A percentile compares a stretch with the other conserved stretches of the same genome.
These are phyloP conservation scores for Lasioglossum figueresi DNA, from an alignment of 2,888 invertebrate genomes.

Conservation along the genomic window DNA sequence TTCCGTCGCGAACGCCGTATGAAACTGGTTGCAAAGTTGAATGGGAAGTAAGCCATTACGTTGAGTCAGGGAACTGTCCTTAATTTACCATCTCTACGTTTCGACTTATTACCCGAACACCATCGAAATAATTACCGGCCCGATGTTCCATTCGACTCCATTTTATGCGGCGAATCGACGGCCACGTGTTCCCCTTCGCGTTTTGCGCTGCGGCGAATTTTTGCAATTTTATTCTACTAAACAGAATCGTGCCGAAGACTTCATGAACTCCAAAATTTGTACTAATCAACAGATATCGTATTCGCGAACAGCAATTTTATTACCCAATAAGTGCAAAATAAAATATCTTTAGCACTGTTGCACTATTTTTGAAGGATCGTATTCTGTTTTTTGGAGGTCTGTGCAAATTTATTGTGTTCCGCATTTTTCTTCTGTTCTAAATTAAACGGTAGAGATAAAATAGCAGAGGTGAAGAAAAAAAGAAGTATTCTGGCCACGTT, in stretches of 20 bases:
- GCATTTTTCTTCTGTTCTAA: not conserved
- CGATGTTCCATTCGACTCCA: not conserved
- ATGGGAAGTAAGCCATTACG: constrained; percentile 70
- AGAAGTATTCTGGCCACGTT: not conserved
- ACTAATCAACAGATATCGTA: not conserved
- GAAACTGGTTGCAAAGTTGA: constrained; percentile 61
- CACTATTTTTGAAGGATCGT: too few species aligned
- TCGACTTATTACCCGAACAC: constrained; percentile 55
- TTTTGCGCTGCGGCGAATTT: not conserved
- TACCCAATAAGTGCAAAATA: not conserved
- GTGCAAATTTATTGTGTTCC: not conserved
- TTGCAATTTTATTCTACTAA: not conserved
- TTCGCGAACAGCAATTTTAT: not conserved
- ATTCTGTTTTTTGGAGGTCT: not conserved
- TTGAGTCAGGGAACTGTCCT: constrained; percentile 68
- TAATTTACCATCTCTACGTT: constrained; percentile 59
- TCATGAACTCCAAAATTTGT: not conserved
- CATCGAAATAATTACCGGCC: constrained; percentile 55
- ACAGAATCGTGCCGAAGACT: not conserved
- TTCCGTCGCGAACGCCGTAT: constrained; percentile 47
- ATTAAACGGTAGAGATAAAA: not conserved
- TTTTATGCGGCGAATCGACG: not conserved
- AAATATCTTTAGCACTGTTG: not conserved
- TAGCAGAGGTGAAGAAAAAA: not conserved
- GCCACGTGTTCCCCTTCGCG: constrained; percentile 11